Base-by-base conservation (phyloP, 2,888 invertebrate genomes). In the Macrosiphum euphorbiae region DNA sequence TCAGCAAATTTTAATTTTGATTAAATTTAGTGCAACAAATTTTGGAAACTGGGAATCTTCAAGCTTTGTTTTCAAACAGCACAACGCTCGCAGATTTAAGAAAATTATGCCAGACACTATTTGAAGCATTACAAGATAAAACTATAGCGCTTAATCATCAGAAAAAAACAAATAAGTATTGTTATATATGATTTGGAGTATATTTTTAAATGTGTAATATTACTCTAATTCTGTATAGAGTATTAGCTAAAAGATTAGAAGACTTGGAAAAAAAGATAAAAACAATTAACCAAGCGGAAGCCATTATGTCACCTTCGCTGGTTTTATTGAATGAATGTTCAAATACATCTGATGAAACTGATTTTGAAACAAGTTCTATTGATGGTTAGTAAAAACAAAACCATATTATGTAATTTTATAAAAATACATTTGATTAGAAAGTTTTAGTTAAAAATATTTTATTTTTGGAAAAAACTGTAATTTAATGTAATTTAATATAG, bases 101-200 rank as follows among this genome's bases (percentile, higher is more conserved):
- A 95, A 97, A 97, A 2, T 96, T 98, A 41, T 98, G 98, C 95
- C 96, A 97, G 92, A 98, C 98, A 13, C 96, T 98, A 84, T 96
- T 98, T 95, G 98, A 98, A 95, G 97, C 98, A 89, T 96, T 98
- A 78, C 98, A 98, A 96, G 98, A 98, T 95, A 98, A 98, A 96
- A 98, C 97, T 90, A 96, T 98, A 94, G 98, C 98, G 1, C 96
- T 98, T 55, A 97, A 97, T 94, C 98, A 98, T 96, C 98, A 98
- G 95, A 97, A 98, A 95, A 98, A 98, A 96, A 97, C 98, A 11
- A 98, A 98, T 96, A 98, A 97, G 98, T 98, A 96, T 95, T 47
- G 24, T 86, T 88, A 50, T 85, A n/a, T 67, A 90, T 61, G 5
- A 47, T 55, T 91, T 58, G 20, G 44, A 44, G 47, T 50, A 35